Conservation (phyloP, 2,888 invertebrate species). For the Zonitis immaculata region DNA sequence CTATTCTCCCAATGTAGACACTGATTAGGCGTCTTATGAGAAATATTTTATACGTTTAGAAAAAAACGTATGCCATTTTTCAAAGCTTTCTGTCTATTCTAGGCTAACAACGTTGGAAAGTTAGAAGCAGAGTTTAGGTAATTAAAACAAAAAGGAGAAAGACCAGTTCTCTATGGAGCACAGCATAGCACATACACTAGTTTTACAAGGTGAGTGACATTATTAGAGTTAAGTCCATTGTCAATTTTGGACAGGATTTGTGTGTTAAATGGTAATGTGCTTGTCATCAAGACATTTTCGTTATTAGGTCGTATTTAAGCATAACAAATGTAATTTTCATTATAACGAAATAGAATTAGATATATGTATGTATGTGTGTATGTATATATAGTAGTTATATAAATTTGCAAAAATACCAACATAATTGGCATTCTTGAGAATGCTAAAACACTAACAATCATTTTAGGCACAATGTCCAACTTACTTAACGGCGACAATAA, state of each 20-base stretch:
- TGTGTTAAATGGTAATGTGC: background rate
- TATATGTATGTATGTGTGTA: too few relatives aligned
- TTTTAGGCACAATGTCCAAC: conserved; percentile 41
- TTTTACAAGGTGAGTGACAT: conserved; percentile 20
- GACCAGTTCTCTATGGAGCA: conserved; percentile 43
- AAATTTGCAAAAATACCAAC: background rate
- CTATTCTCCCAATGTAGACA: too few relatives aligned
- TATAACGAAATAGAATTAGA: too few relatives aligned
- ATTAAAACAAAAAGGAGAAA: conserved; percentile 25
- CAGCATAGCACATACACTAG: conserved; percentile 41
- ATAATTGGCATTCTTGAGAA: background rate
- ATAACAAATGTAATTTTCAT: background rate
- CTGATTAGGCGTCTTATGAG: background rate
- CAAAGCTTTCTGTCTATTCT: conserved; percentile 32
- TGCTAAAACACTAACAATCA: conserved; percentile 1
- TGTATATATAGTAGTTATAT: too few relatives aligned
- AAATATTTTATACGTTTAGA: conserved; percentile 6
- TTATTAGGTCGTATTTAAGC: background rate
- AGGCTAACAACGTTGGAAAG: conserved; percentile 33
- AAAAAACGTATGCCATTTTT: conserved; percentile 19
- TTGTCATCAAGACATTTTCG: background rate
- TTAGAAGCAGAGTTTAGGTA: conserved; percentile 30
- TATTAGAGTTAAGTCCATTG: conserved; percentile 12
- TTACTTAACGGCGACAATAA: conserved; percentile 84
- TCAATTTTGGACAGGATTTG: conserved; percentile 13